Evolutionary conservation across 1,140 invertebrate species (phyloP).

Genomic region (Drosophila watanabei): DNA sequence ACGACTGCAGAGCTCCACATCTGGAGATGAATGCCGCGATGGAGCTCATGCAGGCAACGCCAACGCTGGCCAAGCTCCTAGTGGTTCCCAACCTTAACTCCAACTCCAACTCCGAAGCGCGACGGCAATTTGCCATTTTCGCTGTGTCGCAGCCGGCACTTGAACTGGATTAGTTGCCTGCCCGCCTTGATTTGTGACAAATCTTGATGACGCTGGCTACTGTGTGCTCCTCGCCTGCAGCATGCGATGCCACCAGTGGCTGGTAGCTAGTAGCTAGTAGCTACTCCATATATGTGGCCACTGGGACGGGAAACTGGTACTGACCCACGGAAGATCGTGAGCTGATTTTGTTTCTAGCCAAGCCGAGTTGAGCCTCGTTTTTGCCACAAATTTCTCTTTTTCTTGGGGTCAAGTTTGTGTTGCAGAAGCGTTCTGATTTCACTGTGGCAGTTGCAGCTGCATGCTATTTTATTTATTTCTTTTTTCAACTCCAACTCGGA

Average conservation of each 20-base stretch:
- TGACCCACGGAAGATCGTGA: slow-evolving; percentile 65
- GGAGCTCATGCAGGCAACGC: slow-evolving; percentile 51
- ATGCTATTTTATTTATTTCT: slow-evolving; percentile 30
- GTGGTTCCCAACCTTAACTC: slow-evolving; percentile 8
- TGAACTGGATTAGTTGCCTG: slow-evolving; percentile 82
- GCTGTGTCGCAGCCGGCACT: slow-evolving; percentile 63
- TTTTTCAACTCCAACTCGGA: slow-evolving; percentile 14
- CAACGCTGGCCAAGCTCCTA: slow-evolving; percentile 41
- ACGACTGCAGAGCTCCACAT: slow-evolving; percentile 55
- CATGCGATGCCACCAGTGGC: slow-evolving; percentile 51
- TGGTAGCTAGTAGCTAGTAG: not conserved
- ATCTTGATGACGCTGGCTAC: slow-evolving; percentile 76
- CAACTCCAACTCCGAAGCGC: slow-evolving; percentile 28
- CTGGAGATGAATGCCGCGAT: slow-evolving; percentile 2
- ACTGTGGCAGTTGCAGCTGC: slow-evolving; percentile 49
- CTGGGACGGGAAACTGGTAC: slow-evolving; percentile 21
- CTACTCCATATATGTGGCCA: slow-evolving; percentile 63
- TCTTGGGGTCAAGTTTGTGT: slow-evolving; percentile 83
- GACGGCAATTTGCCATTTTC: slow-evolving; percentile 79
- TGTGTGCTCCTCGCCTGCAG: slow-evolving; percentile 60
- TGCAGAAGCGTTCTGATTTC: slow-evolving; percentile 79
- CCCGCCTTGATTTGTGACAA: slow-evolving; percentile 80
- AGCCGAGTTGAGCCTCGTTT: slow-evolving; percentile 40
- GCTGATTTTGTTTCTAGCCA: slow-evolving; percentile 68
- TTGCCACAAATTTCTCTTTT: slow-evolving; percentile 81